These are phyloP conservation scores for Drosophila seguyi DNA, from an alignment of 1,140 invertebrate genomes.

Conservation along the genomic window DNA sequence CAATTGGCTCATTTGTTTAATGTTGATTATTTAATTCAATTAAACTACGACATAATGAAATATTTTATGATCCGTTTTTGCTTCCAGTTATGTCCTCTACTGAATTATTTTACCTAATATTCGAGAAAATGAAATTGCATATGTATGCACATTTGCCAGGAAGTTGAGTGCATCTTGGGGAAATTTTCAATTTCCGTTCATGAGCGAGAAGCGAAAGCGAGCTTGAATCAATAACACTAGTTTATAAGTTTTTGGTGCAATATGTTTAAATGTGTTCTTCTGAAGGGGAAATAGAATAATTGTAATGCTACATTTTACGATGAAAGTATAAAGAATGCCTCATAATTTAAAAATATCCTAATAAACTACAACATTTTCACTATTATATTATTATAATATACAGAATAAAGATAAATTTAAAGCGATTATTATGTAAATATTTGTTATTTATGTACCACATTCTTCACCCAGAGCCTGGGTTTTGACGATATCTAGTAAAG, in stretches of 20 bases:
- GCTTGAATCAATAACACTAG: conserved; percentile 18
- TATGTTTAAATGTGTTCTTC: not conserved
- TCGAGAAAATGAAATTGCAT: conserved; percentile 22
- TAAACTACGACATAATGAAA: too few species aligned
- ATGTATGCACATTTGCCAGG: conserved; percentile 42
- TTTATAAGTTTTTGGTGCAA: not conserved
- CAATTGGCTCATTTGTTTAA: not conserved
- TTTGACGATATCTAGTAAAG: too few species aligned
- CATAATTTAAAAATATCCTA: too few species aligned
- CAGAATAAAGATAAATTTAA: too few species aligned
- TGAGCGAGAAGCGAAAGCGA: conserved; percentile 32
- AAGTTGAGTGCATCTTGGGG: conserved; percentile 39
- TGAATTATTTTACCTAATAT: conserved; percentile 18
- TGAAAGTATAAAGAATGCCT: too few species aligned
- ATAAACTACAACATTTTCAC: too few species aligned
- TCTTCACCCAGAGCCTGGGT: too few species aligned
- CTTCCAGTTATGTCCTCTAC: not conserved
- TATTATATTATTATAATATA: too few species aligned
- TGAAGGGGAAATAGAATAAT: too few species aligned
- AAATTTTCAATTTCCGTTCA: conserved; percentile 45
- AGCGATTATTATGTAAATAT: too few species aligned
- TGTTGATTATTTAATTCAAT: not conserved
- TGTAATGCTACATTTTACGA: too few species aligned
- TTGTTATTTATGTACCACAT: too few species aligned
- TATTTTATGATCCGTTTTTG: not conserved